phyloP scores from a whole-genome alignment of 2,888 invertebrate species.

The Apodemia zela region DNA sequence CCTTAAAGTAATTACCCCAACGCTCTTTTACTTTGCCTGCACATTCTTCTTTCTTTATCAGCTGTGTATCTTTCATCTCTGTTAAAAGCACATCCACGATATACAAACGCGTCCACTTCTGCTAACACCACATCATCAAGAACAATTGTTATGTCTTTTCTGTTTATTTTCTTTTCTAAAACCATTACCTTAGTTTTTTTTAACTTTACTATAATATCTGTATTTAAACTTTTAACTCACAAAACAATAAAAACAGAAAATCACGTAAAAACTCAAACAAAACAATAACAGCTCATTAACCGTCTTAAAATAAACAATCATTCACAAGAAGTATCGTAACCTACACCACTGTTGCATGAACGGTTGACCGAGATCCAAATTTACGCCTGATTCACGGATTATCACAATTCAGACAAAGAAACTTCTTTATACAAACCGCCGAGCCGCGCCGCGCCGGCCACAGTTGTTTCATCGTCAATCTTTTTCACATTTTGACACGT shows the following conservation, averaged over 20 bases:
- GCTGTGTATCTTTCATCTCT: too few relatives aligned
- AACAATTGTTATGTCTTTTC: too few relatives aligned
- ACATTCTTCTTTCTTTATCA: too few relatives aligned
- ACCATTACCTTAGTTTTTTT: too few relatives aligned
- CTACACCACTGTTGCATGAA: constrained; percentile 32
- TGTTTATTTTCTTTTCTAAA: too few relatives aligned
- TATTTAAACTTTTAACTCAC: not conserved
- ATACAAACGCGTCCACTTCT: too few relatives aligned
- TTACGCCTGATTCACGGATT: constrained; percentile 46
- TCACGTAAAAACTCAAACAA: constrained; percentile 22
- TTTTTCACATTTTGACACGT: constrained; percentile 40
- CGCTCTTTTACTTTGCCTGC: too few relatives aligned
- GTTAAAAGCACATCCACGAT: too few relatives aligned
- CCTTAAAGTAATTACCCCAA: too few relatives aligned
- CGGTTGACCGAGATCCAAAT: constrained; percentile 52
- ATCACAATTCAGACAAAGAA: constrained; percentile 34
- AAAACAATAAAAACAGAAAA: not conserved
- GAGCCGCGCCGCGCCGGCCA: constrained; percentile 5
- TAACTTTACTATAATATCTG: too few relatives aligned
- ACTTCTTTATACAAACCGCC: constrained; percentile 35
- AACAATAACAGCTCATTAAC: constrained; percentile 29
- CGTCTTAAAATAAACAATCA: constrained; percentile 26
- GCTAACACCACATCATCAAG: too few relatives aligned
- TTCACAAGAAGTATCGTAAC: constrained; percentile 32
- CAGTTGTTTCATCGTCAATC: constrained; percentile 53